These are phyloP conservation scores for Notospermus geniculatus DNA, from an alignment of 1,140 invertebrate species.

Conservation along the genomic window DNA sequence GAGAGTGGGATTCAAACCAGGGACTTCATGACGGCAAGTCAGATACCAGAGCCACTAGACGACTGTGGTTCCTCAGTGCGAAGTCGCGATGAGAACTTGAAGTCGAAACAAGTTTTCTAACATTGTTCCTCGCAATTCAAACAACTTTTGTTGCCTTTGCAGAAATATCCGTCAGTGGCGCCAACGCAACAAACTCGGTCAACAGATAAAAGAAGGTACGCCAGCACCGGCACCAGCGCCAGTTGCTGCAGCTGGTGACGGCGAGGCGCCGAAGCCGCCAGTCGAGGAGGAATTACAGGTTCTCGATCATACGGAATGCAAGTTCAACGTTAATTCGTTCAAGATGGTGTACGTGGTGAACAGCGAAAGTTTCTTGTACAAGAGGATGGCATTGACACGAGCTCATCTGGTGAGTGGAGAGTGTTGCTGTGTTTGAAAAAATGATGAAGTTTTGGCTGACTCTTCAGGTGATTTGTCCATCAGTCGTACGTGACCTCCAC, in stretches of 20 bases:
- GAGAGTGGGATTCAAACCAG: too few relatives aligned
- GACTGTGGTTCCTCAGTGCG: too few relatives aligned
- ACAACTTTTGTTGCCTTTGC: neutral
- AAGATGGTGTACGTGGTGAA: conserved; percentile 77
- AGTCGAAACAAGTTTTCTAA: too few relatives aligned
- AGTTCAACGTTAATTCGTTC: conserved; percentile 70
- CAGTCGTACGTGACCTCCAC: too few relatives aligned
- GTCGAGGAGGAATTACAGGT: conserved; percentile 51
- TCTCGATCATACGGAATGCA: conserved; percentile 69
- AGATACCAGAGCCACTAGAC: too few relatives aligned
- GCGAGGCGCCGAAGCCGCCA: neutral
- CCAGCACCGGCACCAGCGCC: conserved; percentile 17
- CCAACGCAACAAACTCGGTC: conserved; percentile 25
- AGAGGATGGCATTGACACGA: conserved; percentile 69
- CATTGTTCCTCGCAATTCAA: neutral
- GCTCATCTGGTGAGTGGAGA: conserved; percentile 82
- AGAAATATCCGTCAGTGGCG: conserved; percentile 40
- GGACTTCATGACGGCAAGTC: too few relatives aligned
- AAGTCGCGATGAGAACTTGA: too few relatives aligned
- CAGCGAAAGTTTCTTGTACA: conserved; percentile 78
- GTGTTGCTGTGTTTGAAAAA: too few relatives aligned
- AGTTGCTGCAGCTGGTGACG: neutral
- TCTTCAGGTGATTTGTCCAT: too few relatives aligned
- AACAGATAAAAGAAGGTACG: conserved; percentile 14
- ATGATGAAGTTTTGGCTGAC: too few relatives aligned